A percentile compares a stretch with the other conserved stretches of the same genome.
phyloP scores from a whole-genome alignment of 2,113 vertebrate genomes.

The Agelaius tricolor region DNA sequence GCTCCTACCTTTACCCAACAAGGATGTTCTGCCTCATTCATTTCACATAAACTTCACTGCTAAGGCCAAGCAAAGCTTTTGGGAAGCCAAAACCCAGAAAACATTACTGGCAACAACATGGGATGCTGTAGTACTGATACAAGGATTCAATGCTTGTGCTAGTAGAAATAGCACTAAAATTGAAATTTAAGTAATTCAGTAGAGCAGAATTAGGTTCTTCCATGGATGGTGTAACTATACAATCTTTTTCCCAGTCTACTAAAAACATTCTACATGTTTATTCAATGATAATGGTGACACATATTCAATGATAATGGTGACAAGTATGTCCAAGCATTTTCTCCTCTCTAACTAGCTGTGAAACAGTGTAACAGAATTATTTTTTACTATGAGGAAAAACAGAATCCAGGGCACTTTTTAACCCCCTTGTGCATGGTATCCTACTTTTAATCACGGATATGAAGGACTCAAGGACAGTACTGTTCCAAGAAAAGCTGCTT shows the following conservation, averaged over 20 bases:
- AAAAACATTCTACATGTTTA: background rate
- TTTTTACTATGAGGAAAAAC: background rate
- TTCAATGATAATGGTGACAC: background rate
- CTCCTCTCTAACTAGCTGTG: background rate
- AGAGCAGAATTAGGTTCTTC: background rate
- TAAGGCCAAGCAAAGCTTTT: background rate
- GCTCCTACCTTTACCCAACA: background rate
- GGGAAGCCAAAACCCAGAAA: background rate
- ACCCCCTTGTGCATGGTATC: background rate
- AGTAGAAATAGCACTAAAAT: background rate
- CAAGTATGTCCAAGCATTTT: background rate
- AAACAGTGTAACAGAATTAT: background rate
- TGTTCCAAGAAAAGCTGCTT: background rate
- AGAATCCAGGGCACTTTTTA: background rate
- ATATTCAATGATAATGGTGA: background rate
- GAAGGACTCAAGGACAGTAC: background rate
- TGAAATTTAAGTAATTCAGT: background rate
- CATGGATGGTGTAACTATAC: background rate
- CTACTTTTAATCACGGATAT: background rate
- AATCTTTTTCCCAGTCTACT: background rate
- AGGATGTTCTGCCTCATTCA: background rate
- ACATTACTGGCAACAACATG: fast-evolving
- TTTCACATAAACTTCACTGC: background rate
- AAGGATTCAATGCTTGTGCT: background rate
- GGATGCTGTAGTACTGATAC: background rate